Conservation (phyloP, 1,140 invertebrate genomes). For the Aphidius ervi region DNA sequence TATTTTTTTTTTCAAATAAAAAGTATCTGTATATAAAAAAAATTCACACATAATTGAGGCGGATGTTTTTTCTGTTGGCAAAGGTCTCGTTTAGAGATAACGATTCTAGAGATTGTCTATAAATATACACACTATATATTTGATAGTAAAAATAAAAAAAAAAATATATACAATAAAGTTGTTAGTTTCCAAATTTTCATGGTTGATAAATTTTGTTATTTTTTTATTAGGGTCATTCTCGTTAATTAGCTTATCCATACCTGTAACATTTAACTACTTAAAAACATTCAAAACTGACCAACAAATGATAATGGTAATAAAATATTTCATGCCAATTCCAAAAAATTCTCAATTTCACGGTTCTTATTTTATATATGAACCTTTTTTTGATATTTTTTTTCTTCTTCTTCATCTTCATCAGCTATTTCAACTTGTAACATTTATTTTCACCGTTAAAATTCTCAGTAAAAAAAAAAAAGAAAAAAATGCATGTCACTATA, state of each 20-base stretch:
- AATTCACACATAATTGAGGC: neutral
- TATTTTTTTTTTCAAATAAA: neutral
- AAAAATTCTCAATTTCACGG: conserved; percentile 11
- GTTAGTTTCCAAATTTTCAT: neutral
- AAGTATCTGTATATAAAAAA: neutral
- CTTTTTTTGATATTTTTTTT: neutral
- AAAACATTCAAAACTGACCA: neutral
- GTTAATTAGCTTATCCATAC: conserved; percentile 7
- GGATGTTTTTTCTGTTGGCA: neutral
- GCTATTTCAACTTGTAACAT: no score
- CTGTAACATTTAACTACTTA: neutral
- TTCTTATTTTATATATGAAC: conserved; percentile 1
- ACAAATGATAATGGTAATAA: conserved; percentile 12
- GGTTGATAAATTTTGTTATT: conserved; percentile 5
- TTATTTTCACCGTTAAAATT: neutral
- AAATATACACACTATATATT: no score
- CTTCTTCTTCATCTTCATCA: neutral
- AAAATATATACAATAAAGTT: no score
- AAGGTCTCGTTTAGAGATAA: neutral
- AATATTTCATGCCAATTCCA: neutral
- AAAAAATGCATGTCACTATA: neutral
- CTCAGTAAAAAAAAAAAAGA: neutral
- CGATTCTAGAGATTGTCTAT: no score
- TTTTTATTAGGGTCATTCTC: conserved; percentile 13
- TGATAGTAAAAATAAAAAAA: no score